These are phyloP conservation scores for Chymomyza caudatula DNA, from an alignment of 2,888 invertebrate genomes.

Conservation along the genomic window DNA sequence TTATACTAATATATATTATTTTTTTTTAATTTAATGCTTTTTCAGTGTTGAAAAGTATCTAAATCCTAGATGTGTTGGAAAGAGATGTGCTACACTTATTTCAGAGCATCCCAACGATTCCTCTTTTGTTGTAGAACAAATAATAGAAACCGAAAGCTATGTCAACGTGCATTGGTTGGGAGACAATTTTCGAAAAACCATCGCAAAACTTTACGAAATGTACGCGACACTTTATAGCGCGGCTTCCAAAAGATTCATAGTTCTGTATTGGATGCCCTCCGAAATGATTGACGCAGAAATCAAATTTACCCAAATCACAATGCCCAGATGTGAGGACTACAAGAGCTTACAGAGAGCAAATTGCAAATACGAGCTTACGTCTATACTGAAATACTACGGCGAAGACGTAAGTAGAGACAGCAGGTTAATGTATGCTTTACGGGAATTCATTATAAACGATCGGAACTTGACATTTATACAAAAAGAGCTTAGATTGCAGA, in stretches of 20 bases:
- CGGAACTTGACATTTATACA: conserved; percentile 29
- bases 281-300: conserved; percentile 80
- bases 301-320: conserved; percentile 80
- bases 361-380: conserved; percentile 85
- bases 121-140: conserved; percentile 81
- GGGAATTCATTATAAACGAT: conserved; percentile 51
- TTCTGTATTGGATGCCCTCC: conserved; percentile 85
- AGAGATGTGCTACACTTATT: conserved; percentile 79
- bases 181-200: conserved; percentile 78
- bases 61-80: conserved; percentile 43
- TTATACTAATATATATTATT: background rate
- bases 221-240: conserved; percentile 34
- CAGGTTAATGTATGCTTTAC: conserved; percentile 50
- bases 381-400: conserved; percentile 84
- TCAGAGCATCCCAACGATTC: conserved; percentile 80
- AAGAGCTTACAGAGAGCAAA: conserved; percentile 63
- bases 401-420: conserved; percentile 79
- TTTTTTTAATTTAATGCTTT: background rate
- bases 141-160: conserved; percentile 79
- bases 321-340: conserved; percentile 82
- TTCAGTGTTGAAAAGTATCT: conserved; percentile 32
- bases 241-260: conserved; percentile 78
- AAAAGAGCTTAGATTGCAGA: conserved; percentile 22
- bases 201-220: conserved; percentile 72
- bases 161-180: conserved; percentile 86